A percentile compares a stretch with the other conserved stretches of the same genome.
phyloP scores from a whole-genome alignment of 2,888 invertebrate genomes.

The Caenorhabditis doughertyi region DNA sequence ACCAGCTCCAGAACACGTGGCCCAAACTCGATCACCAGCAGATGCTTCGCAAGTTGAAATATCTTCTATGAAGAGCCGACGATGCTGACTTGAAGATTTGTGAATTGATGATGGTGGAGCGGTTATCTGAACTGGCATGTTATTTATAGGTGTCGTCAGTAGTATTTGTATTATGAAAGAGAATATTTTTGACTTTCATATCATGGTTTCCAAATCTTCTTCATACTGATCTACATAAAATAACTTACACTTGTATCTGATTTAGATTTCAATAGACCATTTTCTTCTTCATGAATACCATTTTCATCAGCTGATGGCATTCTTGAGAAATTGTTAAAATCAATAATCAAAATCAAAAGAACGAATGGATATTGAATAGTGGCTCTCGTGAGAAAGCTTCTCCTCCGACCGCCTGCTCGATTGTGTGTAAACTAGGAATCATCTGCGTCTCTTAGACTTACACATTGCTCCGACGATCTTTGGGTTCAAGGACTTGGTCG shows the following conservation, averaged over 20 bases:
- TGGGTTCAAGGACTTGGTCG: conserved; percentile 51
- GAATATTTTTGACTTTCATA: too few relatives aligned
- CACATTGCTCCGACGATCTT: background rate
- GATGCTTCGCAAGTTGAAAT: conserved; percentile 56
- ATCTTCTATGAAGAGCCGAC: conserved; percentile 62
- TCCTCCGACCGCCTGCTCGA: conserved; percentile 41
- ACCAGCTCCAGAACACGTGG: conserved; percentile 42
- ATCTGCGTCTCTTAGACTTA: conserved; percentile 19
- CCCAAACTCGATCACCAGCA: conserved; percentile 69
- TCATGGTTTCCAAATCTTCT: too few relatives aligned
- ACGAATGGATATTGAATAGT: conserved; percentile 41
- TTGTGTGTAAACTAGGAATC: conserved; percentile 43
- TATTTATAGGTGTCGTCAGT: too few relatives aligned
- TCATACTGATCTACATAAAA: background rate
- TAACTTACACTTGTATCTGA: conserved; percentile 49
- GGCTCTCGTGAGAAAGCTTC: conserved; percentile 16
- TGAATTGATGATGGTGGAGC: background rate
- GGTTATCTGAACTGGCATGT: conserved; percentile 37
- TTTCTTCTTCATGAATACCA: background rate
- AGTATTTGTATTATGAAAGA: too few relatives aligned
- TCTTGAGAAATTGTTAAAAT: conserved; percentile 7
- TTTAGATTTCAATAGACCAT: conserved; percentile 40
- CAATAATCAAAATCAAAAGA: conserved; percentile 40
- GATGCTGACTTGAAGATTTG: conserved; percentile 23
- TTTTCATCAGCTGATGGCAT: conserved; percentile 43